Percentiles rank a stretch among this genome's conserved stretches.
Conservation (phyloP, 2,797 vertebrate species). For the Notoglanidium macrostoma region DNA sequence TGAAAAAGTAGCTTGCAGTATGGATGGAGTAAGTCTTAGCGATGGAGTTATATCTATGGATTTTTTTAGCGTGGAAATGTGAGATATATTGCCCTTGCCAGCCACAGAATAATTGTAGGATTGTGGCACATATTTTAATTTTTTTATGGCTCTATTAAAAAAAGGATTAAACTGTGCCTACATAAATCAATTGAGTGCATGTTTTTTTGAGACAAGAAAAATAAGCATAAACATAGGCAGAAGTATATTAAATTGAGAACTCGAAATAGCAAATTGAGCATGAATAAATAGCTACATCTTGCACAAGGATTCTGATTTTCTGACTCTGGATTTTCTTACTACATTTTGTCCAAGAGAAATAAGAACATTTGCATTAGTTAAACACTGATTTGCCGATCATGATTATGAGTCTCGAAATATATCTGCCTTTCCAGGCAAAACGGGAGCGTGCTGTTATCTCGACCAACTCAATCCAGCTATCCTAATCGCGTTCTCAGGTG, state of each 20-base stretch:
- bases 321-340: background rate
- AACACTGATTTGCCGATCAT: background rate
- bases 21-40: background rate
- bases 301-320: constrained; percentile 14
- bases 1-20: background rate
- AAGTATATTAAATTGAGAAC: background rate
- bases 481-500: background rate
- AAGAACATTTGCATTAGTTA: constrained; percentile 1
- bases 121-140: background rate
- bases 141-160: background rate
- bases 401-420: background rate
- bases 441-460: background rate
- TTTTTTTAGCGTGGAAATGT: background rate
- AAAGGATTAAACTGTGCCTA: background rate
- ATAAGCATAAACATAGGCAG: background rate
- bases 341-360: background rate
- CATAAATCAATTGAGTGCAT: background rate
- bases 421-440: background rate
- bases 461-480: background rate
- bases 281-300: constrained; percentile 1
- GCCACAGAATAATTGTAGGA: constrained; percentile 4
- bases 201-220: background rate
- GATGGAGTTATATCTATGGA: background rate
- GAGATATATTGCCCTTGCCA: background rate
- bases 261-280: background rate